Evolutionary conservation across 2,797 vertebrate species (phyloP).

Genomic region (Halcyon smyrnensis): DNA sequence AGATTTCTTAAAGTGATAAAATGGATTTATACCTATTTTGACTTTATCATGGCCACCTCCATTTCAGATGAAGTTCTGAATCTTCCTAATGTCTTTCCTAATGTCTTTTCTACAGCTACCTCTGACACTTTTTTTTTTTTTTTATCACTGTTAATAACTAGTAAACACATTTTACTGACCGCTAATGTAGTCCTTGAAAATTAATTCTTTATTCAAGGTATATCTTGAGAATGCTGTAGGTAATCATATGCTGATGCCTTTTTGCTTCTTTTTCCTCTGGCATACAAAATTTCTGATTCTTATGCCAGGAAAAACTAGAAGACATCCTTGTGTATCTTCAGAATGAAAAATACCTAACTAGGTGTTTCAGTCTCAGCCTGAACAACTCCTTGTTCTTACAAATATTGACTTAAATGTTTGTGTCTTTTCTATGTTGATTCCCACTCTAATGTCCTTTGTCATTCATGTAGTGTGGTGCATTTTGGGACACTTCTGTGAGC

Average conservation of each 20-base stretch:
- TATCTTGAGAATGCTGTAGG: not conserved
- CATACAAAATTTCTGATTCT: not conserved
- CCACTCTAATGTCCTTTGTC: not conserved
- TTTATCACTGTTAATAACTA: not conserved
- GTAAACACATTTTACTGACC: not conserved
- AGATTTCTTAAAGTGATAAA: not conserved
- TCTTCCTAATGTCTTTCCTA: not conserved
- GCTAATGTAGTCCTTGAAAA: not conserved
- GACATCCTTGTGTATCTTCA: not conserved
- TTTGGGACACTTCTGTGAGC: slow-evolving; percentile 87
- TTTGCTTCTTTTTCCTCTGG: not conserved
- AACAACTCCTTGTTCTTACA: not conserved
- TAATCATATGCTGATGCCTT: not conserved
- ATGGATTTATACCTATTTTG: not conserved
- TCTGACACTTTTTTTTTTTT: not conserved
- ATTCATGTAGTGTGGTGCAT: slow-evolving; percentile 78
- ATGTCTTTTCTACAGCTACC: not conserved
- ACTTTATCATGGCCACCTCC: not conserved
- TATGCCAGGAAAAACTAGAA: not conserved
- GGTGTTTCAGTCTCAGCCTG: not conserved
- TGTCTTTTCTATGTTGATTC: not conserved
- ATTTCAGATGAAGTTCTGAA: not conserved
- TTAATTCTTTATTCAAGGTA: not conserved
- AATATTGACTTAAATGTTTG: not conserved
- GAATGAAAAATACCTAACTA: not conserved